Conservation (phyloP, 2,113 vertebrate species). For the Crotalus horridus region DNA sequence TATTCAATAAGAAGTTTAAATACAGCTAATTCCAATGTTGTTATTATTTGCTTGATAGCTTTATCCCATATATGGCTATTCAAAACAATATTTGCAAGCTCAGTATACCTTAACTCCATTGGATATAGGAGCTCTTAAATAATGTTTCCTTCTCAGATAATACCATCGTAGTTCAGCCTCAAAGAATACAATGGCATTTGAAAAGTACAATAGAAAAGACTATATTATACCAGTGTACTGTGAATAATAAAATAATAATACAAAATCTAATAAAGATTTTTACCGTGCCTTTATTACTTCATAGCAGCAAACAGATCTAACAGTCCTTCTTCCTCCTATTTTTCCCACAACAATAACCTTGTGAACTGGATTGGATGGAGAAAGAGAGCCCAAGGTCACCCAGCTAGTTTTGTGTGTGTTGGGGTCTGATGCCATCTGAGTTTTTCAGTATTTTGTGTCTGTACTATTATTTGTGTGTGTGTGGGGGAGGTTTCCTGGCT, state of each 20-base stretch:
- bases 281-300: not conserved
- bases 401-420: not conserved
- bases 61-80: not conserved
- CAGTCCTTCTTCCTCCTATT: not conserved
- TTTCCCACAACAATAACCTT: not conserved
- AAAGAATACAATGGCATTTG: not conserved
- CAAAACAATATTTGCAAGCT: not conserved
- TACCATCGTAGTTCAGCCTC: not conserved
- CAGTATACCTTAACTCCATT: not conserved
- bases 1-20: not conserved
- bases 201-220: not conserved
- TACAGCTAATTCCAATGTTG: not conserved
- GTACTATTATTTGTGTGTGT: not conserved
- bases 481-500: not conserved
- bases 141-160: not conserved
- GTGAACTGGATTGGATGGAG: not conserved
- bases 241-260: not conserved
- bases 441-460: not conserved
- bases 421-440: not conserved
- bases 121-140: not conserved
- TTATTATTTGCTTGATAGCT: not conserved
- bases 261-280: not conserved
- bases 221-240: not conserved
- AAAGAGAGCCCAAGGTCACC: not conserved
- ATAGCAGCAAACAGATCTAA: not conserved